phyloP scores from a whole-genome alignment of 2,888 invertebrate genomes.

The Hirtodrosophila histrioides region DNA sequence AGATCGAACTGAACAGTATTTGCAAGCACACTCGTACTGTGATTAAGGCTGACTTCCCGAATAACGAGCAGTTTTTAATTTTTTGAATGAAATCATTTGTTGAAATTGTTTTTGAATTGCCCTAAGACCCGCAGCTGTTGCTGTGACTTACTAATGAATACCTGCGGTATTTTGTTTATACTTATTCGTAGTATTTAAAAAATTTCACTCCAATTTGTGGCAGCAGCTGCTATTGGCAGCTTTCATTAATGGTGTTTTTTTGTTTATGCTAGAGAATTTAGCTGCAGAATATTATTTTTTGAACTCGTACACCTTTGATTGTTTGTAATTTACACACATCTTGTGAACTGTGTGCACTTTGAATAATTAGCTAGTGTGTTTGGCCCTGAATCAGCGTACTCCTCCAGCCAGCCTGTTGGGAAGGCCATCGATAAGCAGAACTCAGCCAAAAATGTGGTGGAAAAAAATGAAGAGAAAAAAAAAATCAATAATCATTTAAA shows the following conservation, averaged over 20 bases:
- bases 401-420: conserved; percentile 23
- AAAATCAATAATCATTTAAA: conserved; percentile 77
- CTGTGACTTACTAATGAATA: conserved; percentile 1
- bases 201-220: background rate
- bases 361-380: conserved; percentile 62
- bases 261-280: conserved; percentile 29
- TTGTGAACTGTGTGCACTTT: conserved; percentile 60
- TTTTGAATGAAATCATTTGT: conserved; percentile 4
- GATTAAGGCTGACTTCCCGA: conserved; percentile 7
- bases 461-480: conserved; percentile 2
- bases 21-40: background rate
- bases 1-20: background rate
- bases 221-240: conserved; percentile 8
- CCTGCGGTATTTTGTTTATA: conserved; percentile 7
- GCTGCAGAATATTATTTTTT: conserved; percentile 11
- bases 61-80: background rate
- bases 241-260: conserved; percentile 17
- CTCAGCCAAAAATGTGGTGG: conserved; percentile 6
- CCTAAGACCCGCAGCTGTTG: no score
- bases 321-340: conserved; percentile 29
- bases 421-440: conserved; percentile 39
- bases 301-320: conserved; percentile 24
- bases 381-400: conserved; percentile 58
- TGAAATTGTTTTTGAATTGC: conserved; percentile 22
- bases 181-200: conserved; percentile 5